These are phyloP conservation scores for Phaedon cochleariae DNA, from an alignment of 2,888 invertebrate species.

Conservation along the genomic window DNA sequence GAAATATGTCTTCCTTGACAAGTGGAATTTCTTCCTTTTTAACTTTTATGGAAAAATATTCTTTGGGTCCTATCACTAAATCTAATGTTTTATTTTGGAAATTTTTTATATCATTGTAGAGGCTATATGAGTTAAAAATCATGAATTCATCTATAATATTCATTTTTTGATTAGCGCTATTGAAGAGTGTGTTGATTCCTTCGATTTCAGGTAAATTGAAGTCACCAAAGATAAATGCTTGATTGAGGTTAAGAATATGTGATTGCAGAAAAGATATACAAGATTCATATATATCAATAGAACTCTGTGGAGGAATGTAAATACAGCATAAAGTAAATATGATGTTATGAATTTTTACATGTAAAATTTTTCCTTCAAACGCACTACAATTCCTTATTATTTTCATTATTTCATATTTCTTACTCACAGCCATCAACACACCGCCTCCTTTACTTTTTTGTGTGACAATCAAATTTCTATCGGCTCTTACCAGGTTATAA, in stretches of 20 bases:
- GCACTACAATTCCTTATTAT: slow-evolving; percentile 5
- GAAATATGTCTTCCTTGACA: slow-evolving; percentile 6
- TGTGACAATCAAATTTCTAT: slow-evolving; percentile 3
- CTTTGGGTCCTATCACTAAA: slow-evolving; percentile 2
- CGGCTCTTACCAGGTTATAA: slow-evolving; percentile 4
- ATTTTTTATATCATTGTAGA: slow-evolving; percentile 4
- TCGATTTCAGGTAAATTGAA: too few relatives aligned
- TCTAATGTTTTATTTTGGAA: slow-evolving; percentile 2
- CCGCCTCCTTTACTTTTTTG: slow-evolving; percentile 1
- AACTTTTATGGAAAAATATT: slow-evolving; percentile 2
- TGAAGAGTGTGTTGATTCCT: too few relatives aligned
- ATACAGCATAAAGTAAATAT: slow-evolving; percentile 7
- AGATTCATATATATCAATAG: slow-evolving; percentile 5
- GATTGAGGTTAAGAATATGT: too few relatives aligned
- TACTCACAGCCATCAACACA: slow-evolving; percentile 2
- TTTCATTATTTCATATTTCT: slow-evolving; percentile 2
- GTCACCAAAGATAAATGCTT: too few relatives aligned
- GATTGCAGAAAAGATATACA: neutral
- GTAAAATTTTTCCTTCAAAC: neutral
- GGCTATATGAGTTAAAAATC: slow-evolving; percentile 1
- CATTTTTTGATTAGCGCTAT: too few relatives aligned
- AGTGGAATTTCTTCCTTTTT: slow-evolving; percentile 3
- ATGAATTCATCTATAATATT: neutral
- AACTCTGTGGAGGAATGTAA: slow-evolving; percentile 5
- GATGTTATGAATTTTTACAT: neutral